Conservation (phyloP, 1,140 invertebrate species). For the Drosophila repletoides region DNA sequence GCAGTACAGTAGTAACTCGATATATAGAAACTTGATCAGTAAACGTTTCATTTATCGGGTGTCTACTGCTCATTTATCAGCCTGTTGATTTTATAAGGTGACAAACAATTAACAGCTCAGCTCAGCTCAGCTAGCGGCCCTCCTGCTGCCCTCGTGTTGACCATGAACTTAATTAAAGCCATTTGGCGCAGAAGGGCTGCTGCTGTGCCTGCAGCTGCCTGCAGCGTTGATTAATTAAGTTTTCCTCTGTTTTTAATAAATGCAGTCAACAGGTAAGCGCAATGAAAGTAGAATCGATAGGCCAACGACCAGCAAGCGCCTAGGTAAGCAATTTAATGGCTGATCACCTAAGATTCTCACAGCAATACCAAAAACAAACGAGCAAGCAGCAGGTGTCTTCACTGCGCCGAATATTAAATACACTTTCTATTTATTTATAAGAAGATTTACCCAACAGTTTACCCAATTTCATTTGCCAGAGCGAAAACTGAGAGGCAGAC, state of each 20-base stretch:
- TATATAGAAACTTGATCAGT: too few species aligned
- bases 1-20: too few species aligned
- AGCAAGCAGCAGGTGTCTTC: too few species aligned
- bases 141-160: background rate
- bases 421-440: too few species aligned
- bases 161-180: conserved; percentile 7
- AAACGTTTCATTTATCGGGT: too few species aligned
- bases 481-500: too few species aligned
- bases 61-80: background rate
- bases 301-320: conserved; percentile 21
- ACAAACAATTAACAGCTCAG: conserved; percentile 28
- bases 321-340: conserved; percentile 18
- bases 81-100: background rate
- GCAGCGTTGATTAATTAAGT: conserved; percentile 17
- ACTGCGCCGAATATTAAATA: too few species aligned
- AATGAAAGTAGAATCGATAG: conserved; percentile 27
- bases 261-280: conserved; percentile 9
- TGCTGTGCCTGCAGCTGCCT: conserved; percentile 4
- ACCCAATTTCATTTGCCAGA: too few species aligned
- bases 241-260: background rate
- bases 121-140: too few species aligned
- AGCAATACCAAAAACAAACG: conserved; percentile 38
- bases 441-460: too few species aligned
- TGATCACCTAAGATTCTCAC: conserved; percentile 26
- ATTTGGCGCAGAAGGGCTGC: conserved; percentile 11